A percentile compares a stretch with the other conserved stretches of the same genome.
Conservation (phyloP, 2,113 vertebrate species). For the Antidorcas marsupialis region DNA sequence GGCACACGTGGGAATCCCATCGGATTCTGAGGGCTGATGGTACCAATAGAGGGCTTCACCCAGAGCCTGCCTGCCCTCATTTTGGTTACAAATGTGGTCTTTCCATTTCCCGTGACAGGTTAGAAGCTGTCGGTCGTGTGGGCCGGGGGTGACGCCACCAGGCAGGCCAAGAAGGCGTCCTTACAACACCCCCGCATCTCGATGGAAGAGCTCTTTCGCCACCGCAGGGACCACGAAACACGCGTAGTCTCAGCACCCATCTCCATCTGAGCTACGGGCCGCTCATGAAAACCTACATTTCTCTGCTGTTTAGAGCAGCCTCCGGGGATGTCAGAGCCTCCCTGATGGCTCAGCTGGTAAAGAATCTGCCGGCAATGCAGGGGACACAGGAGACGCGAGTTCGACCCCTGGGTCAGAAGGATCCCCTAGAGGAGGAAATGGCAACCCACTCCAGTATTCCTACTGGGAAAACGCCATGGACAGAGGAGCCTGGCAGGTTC, state of each 20-base stretch:
- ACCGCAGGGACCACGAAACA: rapidly evolving
- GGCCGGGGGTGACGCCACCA: rapidly evolving
- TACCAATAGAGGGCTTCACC: rapidly evolving
- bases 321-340: neutral
- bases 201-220: neutral
- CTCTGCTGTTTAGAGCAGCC: neutral
- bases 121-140: neutral
- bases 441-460: neutral
- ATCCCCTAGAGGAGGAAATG: neutral
- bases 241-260: neutral
- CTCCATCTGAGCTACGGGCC: neutral
- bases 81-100: neutral
- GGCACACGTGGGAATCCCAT: neutral
- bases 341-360: neutral
- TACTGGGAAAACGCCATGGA: neutral
- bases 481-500: neutral
- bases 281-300: neutral
- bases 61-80: neutral
- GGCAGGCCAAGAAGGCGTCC: rapidly evolving
- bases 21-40: neutral
- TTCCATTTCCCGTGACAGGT: neutral
- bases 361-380: neutral
- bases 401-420: neutral
- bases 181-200: rapidly evolving
- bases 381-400: neutral